Evolutionary conservation across 2,888 invertebrate species (phyloP).

Genomic region (Pherbina coryleti): DNA sequence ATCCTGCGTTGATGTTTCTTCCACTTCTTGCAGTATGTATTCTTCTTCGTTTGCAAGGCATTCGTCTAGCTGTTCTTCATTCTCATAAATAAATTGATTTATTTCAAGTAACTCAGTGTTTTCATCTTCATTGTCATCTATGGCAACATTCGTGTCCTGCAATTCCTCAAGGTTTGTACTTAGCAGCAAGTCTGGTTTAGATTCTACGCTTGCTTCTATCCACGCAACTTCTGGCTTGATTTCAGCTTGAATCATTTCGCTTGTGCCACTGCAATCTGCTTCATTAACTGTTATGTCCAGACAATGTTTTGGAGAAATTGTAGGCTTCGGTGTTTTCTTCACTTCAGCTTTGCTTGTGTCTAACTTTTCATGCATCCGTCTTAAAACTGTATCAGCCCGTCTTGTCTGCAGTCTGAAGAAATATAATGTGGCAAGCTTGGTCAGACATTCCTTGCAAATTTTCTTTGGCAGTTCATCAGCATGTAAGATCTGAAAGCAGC

Average conservation of each 20-base stretch:
- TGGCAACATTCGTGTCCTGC: neutral
- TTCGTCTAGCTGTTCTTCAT: neutral
- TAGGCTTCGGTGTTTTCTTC: neutral
- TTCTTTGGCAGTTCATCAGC: slow-evolving; percentile 38
- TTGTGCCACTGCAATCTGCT: slow-evolving; percentile 4
- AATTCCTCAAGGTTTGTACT: neutral
- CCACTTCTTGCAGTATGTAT: neutral
- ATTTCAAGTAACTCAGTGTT: neutral
- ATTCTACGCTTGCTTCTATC: neutral
- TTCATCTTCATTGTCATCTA: neutral
- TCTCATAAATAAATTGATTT: neutral
- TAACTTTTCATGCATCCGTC: slow-evolving; percentile 29
- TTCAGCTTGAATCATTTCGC: neutral
- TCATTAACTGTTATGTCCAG: neutral
- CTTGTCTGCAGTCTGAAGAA: slow-evolving; percentile 46
- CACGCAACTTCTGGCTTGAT: neutral
- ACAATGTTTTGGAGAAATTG: neutral
- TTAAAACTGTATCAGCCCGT: slow-evolving; percentile 44
- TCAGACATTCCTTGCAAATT: slow-evolving; percentile 47
- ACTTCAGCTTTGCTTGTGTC: neutral
- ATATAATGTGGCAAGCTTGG: slow-evolving; percentile 41
- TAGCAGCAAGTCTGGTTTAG: neutral
- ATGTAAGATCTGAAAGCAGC: slow-evolving; percentile 34
- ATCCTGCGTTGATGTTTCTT: neutral
- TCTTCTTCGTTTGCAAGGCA: neutral